Conservation (phyloP, 1,140 invertebrate species). For the Drosophila eugracilis region DNA sequence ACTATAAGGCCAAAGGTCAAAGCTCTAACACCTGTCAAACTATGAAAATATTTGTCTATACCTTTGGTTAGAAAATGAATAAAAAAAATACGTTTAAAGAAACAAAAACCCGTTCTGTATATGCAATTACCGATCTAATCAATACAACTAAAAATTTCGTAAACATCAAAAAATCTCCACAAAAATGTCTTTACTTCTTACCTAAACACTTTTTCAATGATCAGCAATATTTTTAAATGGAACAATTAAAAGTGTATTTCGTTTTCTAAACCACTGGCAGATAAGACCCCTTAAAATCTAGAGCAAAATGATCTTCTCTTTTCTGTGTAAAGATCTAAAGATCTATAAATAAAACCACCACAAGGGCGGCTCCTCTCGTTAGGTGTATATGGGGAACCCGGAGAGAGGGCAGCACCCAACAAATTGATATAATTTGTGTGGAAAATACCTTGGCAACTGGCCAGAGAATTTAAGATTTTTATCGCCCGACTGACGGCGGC, state of each 20-base stretch:
- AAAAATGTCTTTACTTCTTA: no score
- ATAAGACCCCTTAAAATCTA: neutral
- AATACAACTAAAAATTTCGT: no score
- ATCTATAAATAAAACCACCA: slow-evolving; percentile 29
- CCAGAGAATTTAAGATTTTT: slow-evolving; percentile 36
- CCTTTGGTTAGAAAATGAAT: no score
- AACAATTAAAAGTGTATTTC: neutral
- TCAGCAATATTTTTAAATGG: neutral
- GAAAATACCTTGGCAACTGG: slow-evolving; percentile 25
- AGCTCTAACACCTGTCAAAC: no score
- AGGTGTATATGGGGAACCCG: no score
- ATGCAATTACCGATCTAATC: no score
- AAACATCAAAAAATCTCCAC: no score
- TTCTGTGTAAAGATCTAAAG: slow-evolving; percentile 26
- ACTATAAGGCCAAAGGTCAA: no score
- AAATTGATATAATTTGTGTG: slow-evolving; percentile 48
- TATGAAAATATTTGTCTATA: no score
- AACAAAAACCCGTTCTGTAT: no score
- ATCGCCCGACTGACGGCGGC: slow-evolving; percentile 43
- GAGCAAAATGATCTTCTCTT: slow-evolving; percentile 3
- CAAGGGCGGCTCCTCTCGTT: slow-evolving; percentile 21
- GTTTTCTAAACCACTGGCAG: no score
- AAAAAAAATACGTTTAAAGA: neutral
- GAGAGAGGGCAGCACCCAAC: slow-evolving; percentile 4
- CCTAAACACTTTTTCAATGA: no score